phyloP scores from a whole-genome alignment of 1,140 invertebrate genomes.

The Drosophila arawakana region DNA sequence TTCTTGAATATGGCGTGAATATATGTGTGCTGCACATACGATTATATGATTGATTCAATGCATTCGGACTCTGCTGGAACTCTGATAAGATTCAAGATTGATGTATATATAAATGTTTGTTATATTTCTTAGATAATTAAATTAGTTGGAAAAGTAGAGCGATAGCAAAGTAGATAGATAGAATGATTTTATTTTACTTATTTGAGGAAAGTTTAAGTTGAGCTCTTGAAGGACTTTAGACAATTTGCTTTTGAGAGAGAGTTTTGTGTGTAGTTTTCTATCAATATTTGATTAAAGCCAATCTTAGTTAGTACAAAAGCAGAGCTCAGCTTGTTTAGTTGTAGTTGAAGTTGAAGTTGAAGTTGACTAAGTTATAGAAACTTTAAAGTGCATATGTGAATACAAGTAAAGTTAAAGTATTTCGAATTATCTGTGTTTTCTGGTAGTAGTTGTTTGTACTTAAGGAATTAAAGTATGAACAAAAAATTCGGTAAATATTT shows the following conservation, averaged over 20 bases:
- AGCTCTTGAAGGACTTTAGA: conserved; percentile 53
- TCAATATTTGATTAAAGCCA: conserved; percentile 40
- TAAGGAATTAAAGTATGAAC: conserved; percentile 18
- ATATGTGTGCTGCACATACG: conserved; percentile 64
- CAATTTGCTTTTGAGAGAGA: conserved; percentile 17
- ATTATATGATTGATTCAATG: conserved; percentile 28
- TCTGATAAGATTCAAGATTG: conserved; percentile 33
- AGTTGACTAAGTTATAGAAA: conserved; percentile 53
- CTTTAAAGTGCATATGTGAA: conserved; percentile 50
- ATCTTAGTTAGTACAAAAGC: conserved; percentile 32
- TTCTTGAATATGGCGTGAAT: conserved; percentile 44
- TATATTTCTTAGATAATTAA: conserved; percentile 19
- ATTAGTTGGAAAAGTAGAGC: conserved; percentile 44
- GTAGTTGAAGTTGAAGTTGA: conserved; percentile 46
- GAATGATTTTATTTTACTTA: neutral
- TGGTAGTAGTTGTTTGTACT: conserved; percentile 47
- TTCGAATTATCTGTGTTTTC: conserved; percentile 39
- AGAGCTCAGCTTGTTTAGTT: conserved; percentile 70
- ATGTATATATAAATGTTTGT: conserved; percentile 31
- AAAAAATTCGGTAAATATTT: neutral
- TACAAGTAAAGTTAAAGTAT: conserved; percentile 10
- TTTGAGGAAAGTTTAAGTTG: conserved; percentile 58
- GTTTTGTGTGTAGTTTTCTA: conserved; percentile 19
- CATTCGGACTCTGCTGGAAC: conserved; percentile 31
- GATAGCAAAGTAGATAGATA: conserved; percentile 34